Evolutionary conservation across 2,797 vertebrate genomes (phyloP), one percentile per base, ranked within the genome.

Genomic region (Eulemur rubriventer): DNA sequence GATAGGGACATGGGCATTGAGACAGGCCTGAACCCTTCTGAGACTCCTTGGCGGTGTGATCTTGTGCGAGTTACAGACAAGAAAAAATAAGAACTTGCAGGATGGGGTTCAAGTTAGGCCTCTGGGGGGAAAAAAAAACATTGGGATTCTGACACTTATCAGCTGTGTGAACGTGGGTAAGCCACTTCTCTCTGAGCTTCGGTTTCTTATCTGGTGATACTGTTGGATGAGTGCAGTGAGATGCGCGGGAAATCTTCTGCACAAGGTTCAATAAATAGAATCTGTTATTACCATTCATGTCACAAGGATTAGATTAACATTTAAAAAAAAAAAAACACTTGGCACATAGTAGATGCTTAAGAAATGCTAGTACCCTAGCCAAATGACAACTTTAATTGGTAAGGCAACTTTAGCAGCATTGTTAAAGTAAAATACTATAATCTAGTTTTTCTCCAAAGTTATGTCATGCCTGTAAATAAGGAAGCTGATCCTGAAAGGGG

Each of bases 241-340:
- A 70, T 76, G 61, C 4, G 1, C 65, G 20, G 14, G 59, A 75
- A 22, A 26, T 76, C 76, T 89, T 95, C 61, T 43, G 16, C 9
- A 50, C 20, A 72, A 55, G 14, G 46, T 78, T 96, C 48, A 83
- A 26, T 84, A 80, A 95, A 33, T 90, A 43, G 30, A 43, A 41
- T 52, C 52, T 55, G 6, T 88, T 80, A n/a, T 52, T 59, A 35
- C 43, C 80, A 30, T 48, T 67, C 55, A 79, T 95, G 75, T 91
- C 46, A 55, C 1, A 67, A 81, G 8, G 41, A 41, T 70, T 92
- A 88, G 79, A 87, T 69, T 24, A 87, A 57, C 20, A 48, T 87
- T 96, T 83, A 41, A 35, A 83, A 94, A 94, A 91, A 94, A 91
- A 61, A 61, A 41, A 61, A 61, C 26, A 12, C 24, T 69, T 83